These are phyloP conservation scores for Lamellibrachia luymesi DNA, from an alignment of 1,140 invertebrate species.

Conservation along the genomic window DNA sequence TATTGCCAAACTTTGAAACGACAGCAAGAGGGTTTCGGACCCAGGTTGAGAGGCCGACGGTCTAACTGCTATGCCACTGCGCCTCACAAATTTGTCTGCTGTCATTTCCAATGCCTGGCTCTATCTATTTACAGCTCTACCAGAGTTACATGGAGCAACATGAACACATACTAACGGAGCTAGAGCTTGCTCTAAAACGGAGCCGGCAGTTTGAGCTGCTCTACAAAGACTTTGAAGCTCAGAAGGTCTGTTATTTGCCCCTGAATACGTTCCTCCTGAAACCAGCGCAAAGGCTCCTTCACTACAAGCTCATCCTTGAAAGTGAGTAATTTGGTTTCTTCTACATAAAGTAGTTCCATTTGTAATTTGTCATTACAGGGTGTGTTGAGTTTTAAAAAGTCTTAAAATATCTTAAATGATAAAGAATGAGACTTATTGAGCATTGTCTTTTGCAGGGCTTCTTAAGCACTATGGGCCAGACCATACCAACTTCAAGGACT, in stretches of 20 bases:
- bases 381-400: no score
- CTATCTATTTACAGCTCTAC: conserved; percentile 67
- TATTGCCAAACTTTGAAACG: no score
- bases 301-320: conserved; percentile 80
- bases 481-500: conserved; percentile 74
- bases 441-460: conserved; percentile 61
- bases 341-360: no score
- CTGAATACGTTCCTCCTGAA: conserved; percentile 83
- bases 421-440: not conserved
- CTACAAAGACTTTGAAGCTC: conserved; percentile 80
- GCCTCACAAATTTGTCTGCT: not conserved
- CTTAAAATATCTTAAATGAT: no score
- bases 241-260: conserved; percentile 73
- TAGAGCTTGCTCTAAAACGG: conserved; percentile 72
- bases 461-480: conserved; percentile 74
- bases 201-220: conserved; percentile 75
- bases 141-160: conserved; percentile 78
- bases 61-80: no score
- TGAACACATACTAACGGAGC: conserved; percentile 70
- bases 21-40: no score
- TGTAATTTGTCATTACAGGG: no score
- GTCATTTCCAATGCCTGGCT: not conserved
- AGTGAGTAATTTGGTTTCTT: conserved; percentile 63
- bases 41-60: no score
- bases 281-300: conserved; percentile 82